Evolutionary conservation across 1,140 invertebrate genomes (phyloP).

Genomic region (Dryas iulia): DNA sequence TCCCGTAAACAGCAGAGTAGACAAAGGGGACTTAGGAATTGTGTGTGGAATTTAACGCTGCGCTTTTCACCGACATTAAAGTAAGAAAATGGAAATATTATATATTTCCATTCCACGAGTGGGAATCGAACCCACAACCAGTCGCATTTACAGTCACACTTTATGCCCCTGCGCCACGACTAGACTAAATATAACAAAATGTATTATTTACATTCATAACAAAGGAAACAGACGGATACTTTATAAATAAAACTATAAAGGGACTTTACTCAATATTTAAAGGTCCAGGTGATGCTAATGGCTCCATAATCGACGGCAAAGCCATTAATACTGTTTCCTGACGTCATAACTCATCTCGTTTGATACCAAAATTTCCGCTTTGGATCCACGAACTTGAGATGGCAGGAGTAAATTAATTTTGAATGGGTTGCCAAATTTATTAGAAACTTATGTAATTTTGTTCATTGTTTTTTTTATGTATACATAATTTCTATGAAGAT

Average conservation of each 20-base stretch:
- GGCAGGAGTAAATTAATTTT: constrained; percentile 4
- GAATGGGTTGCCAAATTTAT: not conserved
- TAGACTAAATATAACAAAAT: too few species aligned
- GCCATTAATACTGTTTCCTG: constrained; percentile 27
- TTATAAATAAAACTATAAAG: constrained; percentile 1
- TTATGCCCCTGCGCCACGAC: too few species aligned
- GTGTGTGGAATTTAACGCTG: too few species aligned
- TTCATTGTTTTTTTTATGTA: too few species aligned
- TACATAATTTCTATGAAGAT: too few species aligned
- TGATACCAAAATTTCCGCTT: constrained; percentile 14
- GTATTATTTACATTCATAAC: not conserved
- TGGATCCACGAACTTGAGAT: constrained; percentile 10
- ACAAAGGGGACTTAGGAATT: too few species aligned
- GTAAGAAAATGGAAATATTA: too few species aligned
- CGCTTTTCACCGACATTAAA: too few species aligned
- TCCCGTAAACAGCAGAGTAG: too few species aligned
- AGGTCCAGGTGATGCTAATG: constrained; percentile 32
- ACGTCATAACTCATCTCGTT: constrained; percentile 26
- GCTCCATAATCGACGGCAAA: constrained; percentile 27
- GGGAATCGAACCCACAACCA: too few species aligned
- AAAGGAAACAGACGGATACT: not conserved
- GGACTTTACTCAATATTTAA: constrained; percentile 15
- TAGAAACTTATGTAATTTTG: not conserved
- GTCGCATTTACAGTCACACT: too few species aligned
- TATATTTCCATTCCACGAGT: too few species aligned